A percentile compares a stretch with the other conserved stretches of the same genome.
These are phyloP conservation scores for Oreortyx pictus DNA, from an alignment of 2,797 vertebrate genomes.

Conservation along the genomic window DNA sequence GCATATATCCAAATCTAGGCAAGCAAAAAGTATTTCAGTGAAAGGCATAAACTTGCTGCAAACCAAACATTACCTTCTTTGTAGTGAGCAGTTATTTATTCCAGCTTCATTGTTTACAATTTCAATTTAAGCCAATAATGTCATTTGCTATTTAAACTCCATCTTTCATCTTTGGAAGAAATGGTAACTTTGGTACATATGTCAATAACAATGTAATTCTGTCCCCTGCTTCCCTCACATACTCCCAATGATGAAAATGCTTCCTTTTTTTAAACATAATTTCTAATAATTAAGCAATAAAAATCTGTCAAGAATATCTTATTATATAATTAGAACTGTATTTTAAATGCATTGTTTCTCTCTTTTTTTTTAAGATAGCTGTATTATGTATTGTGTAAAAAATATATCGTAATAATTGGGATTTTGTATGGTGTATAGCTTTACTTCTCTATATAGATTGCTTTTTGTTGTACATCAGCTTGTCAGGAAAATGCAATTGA, in stretches of 20 bases:
- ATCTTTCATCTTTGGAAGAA: neutral
- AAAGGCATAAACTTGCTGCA: neutral
- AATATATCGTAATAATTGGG: neutral
- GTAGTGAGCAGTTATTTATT: neutral
- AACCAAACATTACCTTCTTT: neutral
- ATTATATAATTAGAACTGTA: neutral
- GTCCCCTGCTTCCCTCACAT: neutral
- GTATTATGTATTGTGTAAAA: neutral
- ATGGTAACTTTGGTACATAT: neutral
- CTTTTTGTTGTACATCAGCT: constrained; percentile 57
- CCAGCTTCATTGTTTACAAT: neutral
- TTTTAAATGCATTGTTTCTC: neutral
- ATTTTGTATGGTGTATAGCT: neutral
- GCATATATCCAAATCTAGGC: neutral
- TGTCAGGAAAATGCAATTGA: constrained; percentile 69
- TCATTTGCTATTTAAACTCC: neutral
- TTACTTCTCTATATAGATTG: constrained; percentile 39
- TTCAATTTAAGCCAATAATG: neutral
- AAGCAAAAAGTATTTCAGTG: neutral
- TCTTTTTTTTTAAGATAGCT: neutral
- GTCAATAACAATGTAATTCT: neutral
- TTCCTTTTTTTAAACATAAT: neutral
- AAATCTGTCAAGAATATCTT: neutral
- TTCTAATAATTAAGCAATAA: neutral
- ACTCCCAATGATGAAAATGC: accelerated